phyloP scores from a whole-genome alignment of 2,113 vertebrate species.

The Protobothrops mucrosquamatus region DNA sequence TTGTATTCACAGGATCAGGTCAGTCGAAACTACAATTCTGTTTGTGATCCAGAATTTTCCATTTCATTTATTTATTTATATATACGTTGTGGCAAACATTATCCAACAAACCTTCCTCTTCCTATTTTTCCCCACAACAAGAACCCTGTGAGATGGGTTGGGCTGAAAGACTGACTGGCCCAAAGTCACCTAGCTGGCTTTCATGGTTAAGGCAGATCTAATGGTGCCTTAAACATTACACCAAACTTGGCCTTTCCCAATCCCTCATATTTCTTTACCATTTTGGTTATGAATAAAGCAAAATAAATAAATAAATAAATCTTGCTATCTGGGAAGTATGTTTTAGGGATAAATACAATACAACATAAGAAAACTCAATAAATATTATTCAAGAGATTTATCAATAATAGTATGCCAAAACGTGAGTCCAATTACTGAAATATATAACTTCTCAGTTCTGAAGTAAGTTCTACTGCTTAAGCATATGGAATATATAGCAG shows the following conservation, averaged over 20 bases:
- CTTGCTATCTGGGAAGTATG: neutral
- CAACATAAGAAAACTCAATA: neutral
- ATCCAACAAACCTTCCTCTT: neutral
- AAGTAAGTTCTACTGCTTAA: neutral
- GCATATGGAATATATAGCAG: neutral
- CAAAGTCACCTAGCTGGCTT: neutral
- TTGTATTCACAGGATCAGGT: neutral
- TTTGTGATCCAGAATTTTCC: neutral
- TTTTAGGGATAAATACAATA: neutral
- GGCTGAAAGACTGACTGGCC: neutral
- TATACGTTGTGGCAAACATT: neutral
- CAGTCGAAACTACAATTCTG: neutral
- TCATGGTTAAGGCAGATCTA: neutral
- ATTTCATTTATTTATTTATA: neutral
- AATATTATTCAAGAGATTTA: neutral
- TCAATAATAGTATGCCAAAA: neutral
- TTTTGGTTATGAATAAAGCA: neutral
- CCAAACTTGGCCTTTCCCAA: neutral
- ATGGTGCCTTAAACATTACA: neutral
- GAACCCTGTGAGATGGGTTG: neutral
- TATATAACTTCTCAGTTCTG: neutral
- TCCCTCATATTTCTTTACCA: neutral
- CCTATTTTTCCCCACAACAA: neutral
- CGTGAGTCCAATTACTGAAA: neutral
- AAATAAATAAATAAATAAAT: neutral